Evolutionary conservation across 2,797 vertebrate species (phyloP).

Genomic region (Antennarius maculatus): DNA sequence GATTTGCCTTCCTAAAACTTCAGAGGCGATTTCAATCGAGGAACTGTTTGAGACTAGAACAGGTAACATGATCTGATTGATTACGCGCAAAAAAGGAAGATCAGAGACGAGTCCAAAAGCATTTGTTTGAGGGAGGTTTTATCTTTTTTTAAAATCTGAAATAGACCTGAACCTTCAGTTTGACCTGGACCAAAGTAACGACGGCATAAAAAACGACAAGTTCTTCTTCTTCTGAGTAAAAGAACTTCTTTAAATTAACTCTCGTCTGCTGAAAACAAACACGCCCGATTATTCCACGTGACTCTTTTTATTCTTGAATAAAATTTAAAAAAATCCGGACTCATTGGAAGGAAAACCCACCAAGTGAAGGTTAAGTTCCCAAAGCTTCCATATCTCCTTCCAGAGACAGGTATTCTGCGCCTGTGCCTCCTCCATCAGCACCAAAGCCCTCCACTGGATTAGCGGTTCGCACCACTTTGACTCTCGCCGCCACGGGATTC

Average conservation of each 20-base stretch:
- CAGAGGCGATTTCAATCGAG: neutral
- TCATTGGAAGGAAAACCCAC: neutral
- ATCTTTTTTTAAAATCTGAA: neutral
- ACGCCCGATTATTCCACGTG: neutral
- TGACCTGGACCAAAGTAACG: neutral
- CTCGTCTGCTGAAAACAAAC: constrained; percentile 1
- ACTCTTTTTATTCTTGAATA: too few species aligned
- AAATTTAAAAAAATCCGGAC: neutral
- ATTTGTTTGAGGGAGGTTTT: neutral
- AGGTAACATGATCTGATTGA: neutral
- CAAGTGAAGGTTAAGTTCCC: constrained; percentile 30
- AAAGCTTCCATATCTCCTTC: constrained; percentile 9
- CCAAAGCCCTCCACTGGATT: constrained; percentile 49
- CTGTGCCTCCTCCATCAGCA: constrained; percentile 61
- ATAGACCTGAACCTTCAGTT: neutral
- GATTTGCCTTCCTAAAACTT: neutral
- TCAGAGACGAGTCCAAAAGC: neutral
- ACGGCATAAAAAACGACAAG: neutral
- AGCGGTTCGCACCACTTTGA: constrained; percentile 59
- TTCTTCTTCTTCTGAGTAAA: neutral
- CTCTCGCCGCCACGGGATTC: constrained; percentile 51
- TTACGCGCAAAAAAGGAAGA: neutral
- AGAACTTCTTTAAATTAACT: neutral
- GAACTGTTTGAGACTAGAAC: neutral
- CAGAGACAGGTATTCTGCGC: constrained; percentile 36